phyloP scores from a whole-genome alignment of 1,140 invertebrate species.

The Dreissena rostriformis region DNA sequence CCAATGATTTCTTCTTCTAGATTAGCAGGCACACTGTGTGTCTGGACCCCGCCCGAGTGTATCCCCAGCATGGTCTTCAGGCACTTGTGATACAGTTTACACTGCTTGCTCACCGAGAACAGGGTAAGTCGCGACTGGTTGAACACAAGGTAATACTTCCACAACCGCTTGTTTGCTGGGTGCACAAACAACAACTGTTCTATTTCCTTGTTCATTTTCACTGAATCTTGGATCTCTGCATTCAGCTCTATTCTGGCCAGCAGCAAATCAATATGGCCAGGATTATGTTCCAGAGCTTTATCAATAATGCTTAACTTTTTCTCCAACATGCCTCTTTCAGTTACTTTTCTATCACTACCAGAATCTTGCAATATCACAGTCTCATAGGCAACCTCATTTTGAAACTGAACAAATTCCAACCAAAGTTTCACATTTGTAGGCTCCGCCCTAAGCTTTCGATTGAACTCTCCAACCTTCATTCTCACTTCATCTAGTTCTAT shows the following conservation, averaged over 20 bases:
- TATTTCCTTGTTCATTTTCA: conserved; percentile 80
- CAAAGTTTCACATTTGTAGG: conserved; percentile 80
- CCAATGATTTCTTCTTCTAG: conserved; percentile 72
- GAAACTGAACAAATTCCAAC: conserved; percentile 83
- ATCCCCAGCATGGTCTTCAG: conserved; percentile 72
- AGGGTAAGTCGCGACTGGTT: conserved; percentile 77
- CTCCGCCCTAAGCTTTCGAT: conserved; percentile 77
- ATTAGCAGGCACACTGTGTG: conserved; percentile 54
- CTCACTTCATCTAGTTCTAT: conserved; percentile 17
- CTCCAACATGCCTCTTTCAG: conserved; percentile 72
- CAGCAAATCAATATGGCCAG: conserved; percentile 77
- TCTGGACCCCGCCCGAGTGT: conserved; percentile 62
- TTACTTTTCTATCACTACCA: conserved; percentile 51
- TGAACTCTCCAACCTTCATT: conserved; percentile 77
- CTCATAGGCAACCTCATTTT: conserved; percentile 66
- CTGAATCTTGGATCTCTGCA: conserved; percentile 76
- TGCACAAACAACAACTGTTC: conserved; percentile 81
- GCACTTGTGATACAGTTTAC: conserved; percentile 80
- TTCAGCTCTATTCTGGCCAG: conserved; percentile 79
- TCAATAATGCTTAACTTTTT: conserved; percentile 82
- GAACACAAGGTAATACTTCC: conserved; percentile 80
- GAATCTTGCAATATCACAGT: conserved; percentile 19
- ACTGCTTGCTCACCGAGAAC: conserved; percentile 77
- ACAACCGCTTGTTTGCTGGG: conserved; percentile 79
- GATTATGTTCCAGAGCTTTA: conserved; percentile 82